Evolutionary conservation across 1,140 invertebrate genomes (phyloP).

Genomic region (Temnothorax nylanderi): DNA sequence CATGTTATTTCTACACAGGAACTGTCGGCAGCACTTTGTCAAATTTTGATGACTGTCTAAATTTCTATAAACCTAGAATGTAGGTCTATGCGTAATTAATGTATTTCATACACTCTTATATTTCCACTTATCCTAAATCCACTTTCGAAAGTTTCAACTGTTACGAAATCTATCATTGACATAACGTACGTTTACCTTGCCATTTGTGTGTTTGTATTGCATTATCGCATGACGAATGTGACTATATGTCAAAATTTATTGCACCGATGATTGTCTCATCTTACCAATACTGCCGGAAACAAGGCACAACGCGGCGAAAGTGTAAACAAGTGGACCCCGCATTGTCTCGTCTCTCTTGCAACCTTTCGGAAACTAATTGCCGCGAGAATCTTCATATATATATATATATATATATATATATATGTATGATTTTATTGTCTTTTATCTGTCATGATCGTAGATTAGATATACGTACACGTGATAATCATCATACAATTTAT

Average conservation of each 20-base stretch:
- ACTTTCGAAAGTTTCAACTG: neutral
- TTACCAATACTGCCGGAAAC: slow-evolving; percentile 42
- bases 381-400: neutral
- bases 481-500: neutral
- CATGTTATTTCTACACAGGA: neutral
- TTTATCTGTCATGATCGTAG: slow-evolving; percentile 52
- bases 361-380: neutral
- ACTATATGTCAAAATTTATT: neutral
- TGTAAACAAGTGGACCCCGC: neutral
- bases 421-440: neutral
- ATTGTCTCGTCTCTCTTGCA: slow-evolving; percentile 18
- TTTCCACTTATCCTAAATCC: neutral
- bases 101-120: neutral
- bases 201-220: neutral
- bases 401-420: neutral
- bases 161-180: slow-evolving; percentile 2
- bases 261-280: neutral
- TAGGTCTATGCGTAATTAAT: neutral
- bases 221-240: neutral
- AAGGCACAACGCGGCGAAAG: slow-evolving; percentile 30
- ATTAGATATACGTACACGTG: slow-evolving; percentile 36
- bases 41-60: neutral
- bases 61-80: neutral
- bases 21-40: neutral
- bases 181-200: neutral